Base-by-base conservation (phyloP, 2,113 vertebrate genomes). In the Oryzias melastigma region DNA sequence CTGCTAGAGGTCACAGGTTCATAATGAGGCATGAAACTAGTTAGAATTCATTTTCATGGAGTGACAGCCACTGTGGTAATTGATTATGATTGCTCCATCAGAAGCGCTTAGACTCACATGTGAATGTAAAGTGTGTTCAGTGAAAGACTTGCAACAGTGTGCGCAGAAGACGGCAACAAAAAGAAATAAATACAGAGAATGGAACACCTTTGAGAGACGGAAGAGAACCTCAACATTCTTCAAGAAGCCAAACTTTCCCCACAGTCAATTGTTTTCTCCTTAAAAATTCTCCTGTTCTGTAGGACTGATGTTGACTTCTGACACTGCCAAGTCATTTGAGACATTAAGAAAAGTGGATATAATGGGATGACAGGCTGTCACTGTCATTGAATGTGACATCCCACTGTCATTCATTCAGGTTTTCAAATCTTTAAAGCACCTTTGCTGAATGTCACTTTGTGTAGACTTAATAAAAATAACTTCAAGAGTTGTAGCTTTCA, bases 11-110 rank as follows among this genome's bases (percentile, higher is more conserved):
- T 82, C 68, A 60, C 44, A 27, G 67, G 54, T 60, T 52, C 17
- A 48, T 73, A 68, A 70, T 43, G 61, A 74, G 56, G 43, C 63
- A 18, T 77, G 75, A 76, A 68, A 67, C 45, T 60, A 48, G 47
- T 65, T 46, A 14, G 65, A 67, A 75, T 62, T 44, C 3, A 73
- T 82, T 80, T 80, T 47, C 71, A 80, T 24, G 71, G 50, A 17
- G 46, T 62, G 58, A 55, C 4, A 20, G 68, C 17, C 58, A 19
- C 44, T 22, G 10, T 68, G 59, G 47, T 59, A 75, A 85, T 82
- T 52, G 68, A 80, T 73, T 71, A 62, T 17, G 46, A 67, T 52
- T 18, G 71, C 42, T 57, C 19, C 46, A 24, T 52, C 47, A 59
- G 52, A 55, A 50, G 46, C 14, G 14, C 46, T 69, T 56, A 54